Evolutionary conservation across 30 jellyfish, hydroid and myxozoan species (phyloP).

Genomic region (Pelagia noctiluca): DNA sequence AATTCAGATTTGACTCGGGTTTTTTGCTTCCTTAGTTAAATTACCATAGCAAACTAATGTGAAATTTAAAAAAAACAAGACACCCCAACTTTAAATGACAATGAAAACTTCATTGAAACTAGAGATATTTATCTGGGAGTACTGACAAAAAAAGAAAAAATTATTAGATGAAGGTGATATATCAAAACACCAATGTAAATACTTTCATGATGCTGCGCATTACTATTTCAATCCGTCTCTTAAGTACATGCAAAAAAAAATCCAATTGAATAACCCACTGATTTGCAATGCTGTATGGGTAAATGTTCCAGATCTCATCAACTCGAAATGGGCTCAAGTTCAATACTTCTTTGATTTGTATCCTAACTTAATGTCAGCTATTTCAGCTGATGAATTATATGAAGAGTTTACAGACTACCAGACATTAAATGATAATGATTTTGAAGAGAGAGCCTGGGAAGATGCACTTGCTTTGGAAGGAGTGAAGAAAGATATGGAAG

Average conservation of each 20-base stretch:
- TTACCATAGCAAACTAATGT: too few species aligned
- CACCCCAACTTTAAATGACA: constrained; percentile 39
- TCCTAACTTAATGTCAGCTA: constrained; percentile 32
- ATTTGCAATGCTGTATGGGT: constrained; percentile 58
- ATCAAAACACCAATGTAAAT: constrained; percentile 27
- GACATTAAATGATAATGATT: constrained; percentile 42
- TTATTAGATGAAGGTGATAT: constrained; percentile 65
- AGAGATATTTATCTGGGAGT: constrained; percentile 42
- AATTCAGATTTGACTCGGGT: too few species aligned
- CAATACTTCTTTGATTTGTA: constrained; percentile 41
- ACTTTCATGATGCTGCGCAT: constrained; percentile 49
- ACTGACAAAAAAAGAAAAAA: constrained; percentile 4
- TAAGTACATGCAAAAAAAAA: constrained; percentile 24
- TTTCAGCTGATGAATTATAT: constrained; percentile 44
- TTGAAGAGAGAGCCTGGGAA: constrained; percentile 37
- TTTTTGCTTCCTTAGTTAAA: too few species aligned
- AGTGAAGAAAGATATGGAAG: constrained; percentile 23
- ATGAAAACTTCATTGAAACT: constrained; percentile 25
- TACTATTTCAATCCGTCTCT: constrained; percentile 12
- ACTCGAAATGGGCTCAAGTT: constrained; percentile 58
- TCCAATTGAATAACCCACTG: constrained; percentile 35
- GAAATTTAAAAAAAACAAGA: too few species aligned
- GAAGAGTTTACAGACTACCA: constrained; percentile 73
- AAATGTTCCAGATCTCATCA: constrained; percentile 40
- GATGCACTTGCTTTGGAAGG: constrained; percentile 58